Conservation (phyloP, 1,140 invertebrate genomes). For the Macrobrachium rosenbergii region DNA sequence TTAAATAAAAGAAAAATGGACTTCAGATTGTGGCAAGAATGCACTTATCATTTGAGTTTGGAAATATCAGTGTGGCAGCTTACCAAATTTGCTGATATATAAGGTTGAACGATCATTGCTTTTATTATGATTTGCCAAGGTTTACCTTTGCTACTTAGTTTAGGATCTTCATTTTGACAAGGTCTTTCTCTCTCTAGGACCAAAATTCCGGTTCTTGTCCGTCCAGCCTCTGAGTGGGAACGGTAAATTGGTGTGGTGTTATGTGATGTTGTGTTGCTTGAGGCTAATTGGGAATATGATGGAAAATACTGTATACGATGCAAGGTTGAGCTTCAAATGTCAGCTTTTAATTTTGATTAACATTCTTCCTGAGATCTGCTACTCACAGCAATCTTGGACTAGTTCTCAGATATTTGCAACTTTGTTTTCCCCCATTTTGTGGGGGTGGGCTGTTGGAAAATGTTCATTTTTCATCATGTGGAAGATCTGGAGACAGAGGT, state of each 20-base stretch:
- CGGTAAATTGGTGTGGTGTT: constrained; percentile 60
- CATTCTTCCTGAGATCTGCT: too few species aligned
- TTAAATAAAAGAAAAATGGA: constrained; percentile 1
- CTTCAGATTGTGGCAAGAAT: neutral
- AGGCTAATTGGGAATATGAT: constrained; percentile 1
- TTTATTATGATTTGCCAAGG: constrained; percentile 4
- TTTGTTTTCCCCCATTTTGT: too few species aligned
- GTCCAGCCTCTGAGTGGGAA: constrained; percentile 59
- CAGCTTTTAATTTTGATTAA: neutral
- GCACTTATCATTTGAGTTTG: too few species aligned
- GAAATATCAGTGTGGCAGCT: neutral
- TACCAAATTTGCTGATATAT: neutral
- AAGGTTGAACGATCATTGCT: neutral
- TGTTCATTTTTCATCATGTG: too few species aligned
- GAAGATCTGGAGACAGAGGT: too few species aligned
- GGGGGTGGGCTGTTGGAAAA: too few species aligned
- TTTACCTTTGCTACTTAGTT: neutral
- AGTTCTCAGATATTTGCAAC: too few species aligned
- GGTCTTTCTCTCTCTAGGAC: constrained; percentile 59
- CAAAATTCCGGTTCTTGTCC: constrained; percentile 61
- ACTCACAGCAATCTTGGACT: too few species aligned
- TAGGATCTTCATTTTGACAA: constrained; percentile 15
- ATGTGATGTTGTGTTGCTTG: neutral
- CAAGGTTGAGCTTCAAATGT: neutral
- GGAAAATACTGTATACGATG: neutral